phyloP scores from a whole-genome alignment of 1,140 invertebrate species.

The Solen grandis region DNA sequence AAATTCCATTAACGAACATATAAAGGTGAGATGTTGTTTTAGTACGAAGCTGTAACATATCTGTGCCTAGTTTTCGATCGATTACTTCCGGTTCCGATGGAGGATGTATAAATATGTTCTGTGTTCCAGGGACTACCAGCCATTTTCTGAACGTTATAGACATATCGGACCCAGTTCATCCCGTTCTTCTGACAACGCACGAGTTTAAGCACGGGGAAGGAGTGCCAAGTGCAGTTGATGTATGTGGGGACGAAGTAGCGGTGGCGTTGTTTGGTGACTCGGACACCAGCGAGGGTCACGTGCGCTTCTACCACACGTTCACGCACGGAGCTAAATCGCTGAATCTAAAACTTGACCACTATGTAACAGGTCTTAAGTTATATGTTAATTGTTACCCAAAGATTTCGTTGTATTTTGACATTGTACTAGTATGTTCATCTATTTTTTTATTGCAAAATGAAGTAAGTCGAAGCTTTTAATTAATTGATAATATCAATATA shows the following conservation, averaged over 20 bases:
- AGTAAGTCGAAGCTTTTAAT: too few relatives aligned
- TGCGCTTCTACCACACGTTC: constrained; percentile 23
- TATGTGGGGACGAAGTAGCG: constrained; percentile 33
- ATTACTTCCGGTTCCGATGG: too few relatives aligned
- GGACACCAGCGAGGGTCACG: constrained; percentile 42
- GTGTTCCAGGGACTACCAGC: constrained; percentile 17
- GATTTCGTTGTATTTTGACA: too few relatives aligned
- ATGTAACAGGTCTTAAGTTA: constrained; percentile 23
- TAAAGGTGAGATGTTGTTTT: too few relatives aligned
- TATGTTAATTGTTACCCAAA: too few relatives aligned
- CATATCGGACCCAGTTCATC: constrained; percentile 19
- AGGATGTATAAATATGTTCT: too few relatives aligned
- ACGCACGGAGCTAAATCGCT: background rate
- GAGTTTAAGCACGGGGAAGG: constrained; percentile 34
- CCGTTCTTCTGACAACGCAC: constrained; percentile 22
- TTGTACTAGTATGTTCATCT: too few relatives aligned
- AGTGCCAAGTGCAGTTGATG: constrained; percentile 15
- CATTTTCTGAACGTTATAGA: constrained; percentile 50
- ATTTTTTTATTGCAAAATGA: too few relatives aligned
- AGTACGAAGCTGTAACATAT: too few relatives aligned
- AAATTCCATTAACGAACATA: too few relatives aligned
- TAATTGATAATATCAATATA: too few relatives aligned
- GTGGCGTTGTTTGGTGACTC: constrained; percentile 30
- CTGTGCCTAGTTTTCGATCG: too few relatives aligned
- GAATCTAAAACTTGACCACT: constrained; percentile 18